These are phyloP conservation scores for Dicaeum eximium DNA, from an alignment of 2,113 vertebrate species.

Conservation along the genomic window DNA sequence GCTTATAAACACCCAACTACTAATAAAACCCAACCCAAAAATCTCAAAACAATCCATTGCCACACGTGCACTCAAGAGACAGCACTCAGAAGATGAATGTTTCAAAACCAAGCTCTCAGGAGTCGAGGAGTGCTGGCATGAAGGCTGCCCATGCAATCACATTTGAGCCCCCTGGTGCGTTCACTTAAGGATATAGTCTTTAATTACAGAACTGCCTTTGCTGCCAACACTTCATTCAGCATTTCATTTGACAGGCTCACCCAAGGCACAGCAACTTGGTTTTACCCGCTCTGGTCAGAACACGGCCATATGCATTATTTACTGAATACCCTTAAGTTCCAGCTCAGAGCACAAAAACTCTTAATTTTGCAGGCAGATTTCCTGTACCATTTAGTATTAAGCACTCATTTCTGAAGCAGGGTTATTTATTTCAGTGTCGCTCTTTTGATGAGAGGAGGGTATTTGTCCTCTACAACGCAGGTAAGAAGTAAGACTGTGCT, in stretches of 20 bases:
- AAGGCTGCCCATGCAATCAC: neutral
- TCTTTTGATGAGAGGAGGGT: neutral
- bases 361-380: neutral
- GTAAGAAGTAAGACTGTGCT: neutral
- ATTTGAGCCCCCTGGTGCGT: neutral
- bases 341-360: neutral
- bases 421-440: neutral
- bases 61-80: neutral
- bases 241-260: neutral
- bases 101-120: neutral
- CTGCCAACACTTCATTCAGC: neutral
- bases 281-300: neutral
- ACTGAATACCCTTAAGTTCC: neutral
- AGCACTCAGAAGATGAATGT: neutral
- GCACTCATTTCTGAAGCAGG: neutral
- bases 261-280: neutral
- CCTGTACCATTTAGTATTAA: neutral
- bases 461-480: neutral
- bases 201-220: conserved; percentile 14
- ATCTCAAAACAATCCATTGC: neutral
- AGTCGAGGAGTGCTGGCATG: neutral
- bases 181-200: neutral
- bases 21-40: neutral
- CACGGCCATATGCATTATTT: neutral
- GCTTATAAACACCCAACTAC: neutral